Conservation (phyloP, 2,797 vertebrate species). For the Tinamus major region DNA sequence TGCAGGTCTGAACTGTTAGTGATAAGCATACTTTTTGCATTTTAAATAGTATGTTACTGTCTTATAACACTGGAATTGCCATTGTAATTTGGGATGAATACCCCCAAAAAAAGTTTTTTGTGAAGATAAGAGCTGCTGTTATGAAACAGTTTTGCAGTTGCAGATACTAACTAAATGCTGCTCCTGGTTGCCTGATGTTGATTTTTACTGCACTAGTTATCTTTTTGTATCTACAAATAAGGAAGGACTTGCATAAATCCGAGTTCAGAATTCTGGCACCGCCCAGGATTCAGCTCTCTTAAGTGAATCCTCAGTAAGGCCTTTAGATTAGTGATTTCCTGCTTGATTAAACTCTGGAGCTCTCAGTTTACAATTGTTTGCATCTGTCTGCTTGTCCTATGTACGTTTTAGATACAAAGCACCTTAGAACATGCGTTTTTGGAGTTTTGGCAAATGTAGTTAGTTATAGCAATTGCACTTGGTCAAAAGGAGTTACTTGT, state of each 20-base stretch:
- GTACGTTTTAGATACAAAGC: not conserved
- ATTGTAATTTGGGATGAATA: not conserved
- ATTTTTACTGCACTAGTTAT: not conserved
- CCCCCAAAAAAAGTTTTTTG: not conserved
- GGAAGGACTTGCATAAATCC: not conserved
- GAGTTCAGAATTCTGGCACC: not conserved
- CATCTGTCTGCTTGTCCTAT: not conserved
- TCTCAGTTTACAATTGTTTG: not conserved
- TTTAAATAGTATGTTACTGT: not conserved
- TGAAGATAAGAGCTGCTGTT: not conserved
- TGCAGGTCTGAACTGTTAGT: not conserved
- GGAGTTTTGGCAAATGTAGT: not conserved
- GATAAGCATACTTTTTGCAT: not conserved
- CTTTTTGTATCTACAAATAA: slow-evolving; percentile 17
- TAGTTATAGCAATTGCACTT: not conserved
- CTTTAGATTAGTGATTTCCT: not conserved
- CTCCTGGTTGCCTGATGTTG: not conserved
- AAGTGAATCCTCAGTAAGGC: not conserved
- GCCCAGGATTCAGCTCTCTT: not conserved
- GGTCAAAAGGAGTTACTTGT: not conserved
- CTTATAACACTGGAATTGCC: not conserved
- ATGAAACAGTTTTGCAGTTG: not conserved
- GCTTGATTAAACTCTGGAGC: not conserved
- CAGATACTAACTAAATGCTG: not conserved
- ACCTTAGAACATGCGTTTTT: not conserved